These are phyloP conservation scores for Balearica regulorum DNA, from an alignment of 2,797 vertebrate species.

Conservation along the genomic window DNA sequence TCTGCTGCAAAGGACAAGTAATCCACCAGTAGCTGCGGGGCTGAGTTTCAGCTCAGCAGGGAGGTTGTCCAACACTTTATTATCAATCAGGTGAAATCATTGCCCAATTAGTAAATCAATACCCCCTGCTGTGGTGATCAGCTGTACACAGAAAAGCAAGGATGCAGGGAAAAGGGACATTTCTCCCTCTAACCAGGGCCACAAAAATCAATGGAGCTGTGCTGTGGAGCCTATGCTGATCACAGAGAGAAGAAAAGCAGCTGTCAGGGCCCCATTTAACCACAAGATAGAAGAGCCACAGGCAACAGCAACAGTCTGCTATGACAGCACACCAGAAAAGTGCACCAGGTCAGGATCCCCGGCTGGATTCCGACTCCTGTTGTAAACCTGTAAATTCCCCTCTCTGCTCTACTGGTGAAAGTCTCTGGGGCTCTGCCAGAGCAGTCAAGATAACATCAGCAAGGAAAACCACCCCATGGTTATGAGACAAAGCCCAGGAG, in stretches of 20 bases:
- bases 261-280: neutral
- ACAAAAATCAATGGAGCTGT: conserved; percentile 44
- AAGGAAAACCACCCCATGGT: neutral
- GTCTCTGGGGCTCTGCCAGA: neutral
- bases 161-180: neutral
- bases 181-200: neutral
- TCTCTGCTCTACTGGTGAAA: neutral
- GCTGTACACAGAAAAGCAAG: neutral
- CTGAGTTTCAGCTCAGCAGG: conserved; percentile 58
- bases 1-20: conserved; percentile 43
- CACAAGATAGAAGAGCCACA: neutral
- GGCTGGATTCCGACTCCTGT: neutral
- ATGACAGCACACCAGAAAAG: neutral
- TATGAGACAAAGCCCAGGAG: neutral
- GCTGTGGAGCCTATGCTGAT: conserved; percentile 6
- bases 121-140: neutral
- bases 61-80: conserved; percentile 51
- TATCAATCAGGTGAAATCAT: conserved; percentile 53
- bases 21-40: conserved; percentile 3
- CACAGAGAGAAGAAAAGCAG: neutral
- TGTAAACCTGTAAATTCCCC: neutral
- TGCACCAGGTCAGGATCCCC: neutral
- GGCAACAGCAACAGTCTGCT: neutral
- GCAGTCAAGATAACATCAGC: neutral
- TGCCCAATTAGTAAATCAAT: conserved; percentile 56